phyloP scores from a whole-genome alignment of 2,888 invertebrate genomes.

The Myopa tessellatipennis region DNA sequence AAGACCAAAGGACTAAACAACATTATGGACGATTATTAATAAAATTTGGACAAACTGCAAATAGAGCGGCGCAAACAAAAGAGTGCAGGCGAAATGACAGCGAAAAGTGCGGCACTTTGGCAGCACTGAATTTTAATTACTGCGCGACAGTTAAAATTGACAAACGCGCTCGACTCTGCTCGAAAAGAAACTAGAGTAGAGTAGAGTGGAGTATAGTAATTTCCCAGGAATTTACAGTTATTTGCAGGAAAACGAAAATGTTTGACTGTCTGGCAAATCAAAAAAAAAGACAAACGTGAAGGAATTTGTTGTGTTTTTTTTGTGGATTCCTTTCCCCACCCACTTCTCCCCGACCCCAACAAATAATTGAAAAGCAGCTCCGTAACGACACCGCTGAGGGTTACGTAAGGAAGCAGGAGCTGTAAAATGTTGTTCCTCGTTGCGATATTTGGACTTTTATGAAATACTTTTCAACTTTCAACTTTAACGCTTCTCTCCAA shows the following conservation, averaged over 20 bases:
- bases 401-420: too few relatives aligned
- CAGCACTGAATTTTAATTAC: slow-evolving; percentile 32
- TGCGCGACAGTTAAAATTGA: slow-evolving; percentile 23
- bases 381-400: too few relatives aligned
- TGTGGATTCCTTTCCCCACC: neutral
- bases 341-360: neutral
- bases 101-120: slow-evolving; percentile 7
- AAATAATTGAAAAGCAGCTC: slow-evolving; percentile 2
- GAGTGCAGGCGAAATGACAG: neutral
- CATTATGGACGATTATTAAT: slow-evolving; percentile 29
- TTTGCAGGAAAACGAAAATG: too few relatives aligned
- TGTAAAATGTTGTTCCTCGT: too few relatives aligned
- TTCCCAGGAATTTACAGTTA: neutral
- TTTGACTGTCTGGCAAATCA: too few relatives aligned
- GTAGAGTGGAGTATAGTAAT: neutral
- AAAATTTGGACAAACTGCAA: slow-evolving; percentile 5
- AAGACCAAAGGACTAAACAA: slow-evolving; percentile 11
- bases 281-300: neutral
- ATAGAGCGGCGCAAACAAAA: too few relatives aligned
- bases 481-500: neutral
- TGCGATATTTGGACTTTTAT: neutral
- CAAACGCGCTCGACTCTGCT: neutral
- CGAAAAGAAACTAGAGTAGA: neutral
- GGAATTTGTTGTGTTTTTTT: neutral
- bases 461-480: neutral